A percentile compares a stretch with the other conserved stretches of the same genome.
These are phyloP conservation scores for Meriones unguiculatus DNA, from an alignment of 2,113 vertebrate species.

Conservation along the genomic window DNA sequence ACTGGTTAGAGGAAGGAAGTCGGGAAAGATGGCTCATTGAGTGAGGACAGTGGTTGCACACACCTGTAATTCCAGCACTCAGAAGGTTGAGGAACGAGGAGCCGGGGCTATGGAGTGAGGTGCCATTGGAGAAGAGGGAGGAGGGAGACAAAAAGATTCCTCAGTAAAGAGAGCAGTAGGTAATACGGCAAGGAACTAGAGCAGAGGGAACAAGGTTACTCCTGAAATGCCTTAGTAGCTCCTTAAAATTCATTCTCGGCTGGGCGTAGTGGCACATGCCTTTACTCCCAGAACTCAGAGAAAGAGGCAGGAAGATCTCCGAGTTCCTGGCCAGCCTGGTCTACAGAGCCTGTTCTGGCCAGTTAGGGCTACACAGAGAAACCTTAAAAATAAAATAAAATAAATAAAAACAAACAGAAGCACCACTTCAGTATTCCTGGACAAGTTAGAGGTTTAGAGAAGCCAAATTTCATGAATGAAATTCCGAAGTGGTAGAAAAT, in stretches of 20 bases:
- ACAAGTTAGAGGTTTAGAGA: not conserved
- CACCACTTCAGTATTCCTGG: not conserved
- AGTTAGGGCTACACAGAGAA: not conserved
- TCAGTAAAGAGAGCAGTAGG: not conserved
- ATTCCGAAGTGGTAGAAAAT: not conserved
- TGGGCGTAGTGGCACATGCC: not conserved
- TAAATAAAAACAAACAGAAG: not conserved
- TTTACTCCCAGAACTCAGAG: not conserved
- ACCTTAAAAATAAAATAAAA: not conserved
- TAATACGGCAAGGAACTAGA: not conserved
- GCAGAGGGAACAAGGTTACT: not conserved
- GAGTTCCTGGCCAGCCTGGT: not conserved
- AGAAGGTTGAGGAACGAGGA: not conserved
- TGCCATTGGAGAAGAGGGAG: no score
- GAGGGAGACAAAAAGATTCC: not conserved
- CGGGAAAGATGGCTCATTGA: not conserved
- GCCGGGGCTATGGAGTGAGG: not conserved
- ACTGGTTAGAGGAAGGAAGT: slow-evolving; percentile 8
- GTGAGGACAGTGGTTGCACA: not conserved
- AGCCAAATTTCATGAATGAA: not conserved
- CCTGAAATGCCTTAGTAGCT: not conserved
- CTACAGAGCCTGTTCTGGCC: not conserved
- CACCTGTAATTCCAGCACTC: not conserved
- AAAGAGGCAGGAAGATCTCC: not conserved
- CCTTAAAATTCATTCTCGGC: not conserved